Evolutionary conservation across 1,140 invertebrate species (phyloP).

Genomic region (Cotesia typhae): DNA sequence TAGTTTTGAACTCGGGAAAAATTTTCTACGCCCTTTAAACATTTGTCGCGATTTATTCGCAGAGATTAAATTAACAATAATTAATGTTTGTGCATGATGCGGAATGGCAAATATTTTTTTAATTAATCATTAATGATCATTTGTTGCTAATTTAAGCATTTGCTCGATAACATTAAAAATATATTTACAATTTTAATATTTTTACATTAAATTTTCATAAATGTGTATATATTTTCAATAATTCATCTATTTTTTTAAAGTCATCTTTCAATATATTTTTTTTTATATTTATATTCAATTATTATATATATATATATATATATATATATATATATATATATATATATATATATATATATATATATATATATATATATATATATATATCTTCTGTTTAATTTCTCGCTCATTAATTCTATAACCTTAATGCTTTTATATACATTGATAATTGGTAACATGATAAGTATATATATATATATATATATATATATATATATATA

Average conservation of each 20-base stretch:
- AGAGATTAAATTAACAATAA: background rate
- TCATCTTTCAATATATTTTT: too few relatives aligned
- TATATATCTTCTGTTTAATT: background rate
- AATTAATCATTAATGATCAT: background rate
- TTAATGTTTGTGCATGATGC: slow-evolving; percentile 12
- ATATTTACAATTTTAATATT: slow-evolving; percentile 26
- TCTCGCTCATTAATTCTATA: background rate
- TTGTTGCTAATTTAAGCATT: background rate
- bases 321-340: too few relatives aligned
- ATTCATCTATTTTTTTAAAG: too few relatives aligned
- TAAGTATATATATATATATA: too few relatives aligned
- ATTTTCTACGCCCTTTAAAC: background rate
- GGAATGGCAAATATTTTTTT: slow-evolving; percentile 20
- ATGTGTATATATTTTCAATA: slow-evolving; percentile 5
- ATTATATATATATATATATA: too few relatives aligned
- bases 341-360: too few relatives aligned
- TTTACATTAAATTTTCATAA: background rate
- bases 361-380: too few relatives aligned
- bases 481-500: too few relatives aligned
- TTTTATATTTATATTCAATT: too few relatives aligned
- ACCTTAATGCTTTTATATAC: background rate
- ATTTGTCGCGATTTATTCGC: background rate
- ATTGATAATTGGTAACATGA: background rate
- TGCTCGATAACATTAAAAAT: slow-evolving; percentile 21
- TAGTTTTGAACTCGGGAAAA: too few relatives aligned